These are phyloP conservation scores for Rambutsinella grinnellia DNA, from an alignment of 2,888 invertebrate species.

Conservation along the genomic window DNA sequence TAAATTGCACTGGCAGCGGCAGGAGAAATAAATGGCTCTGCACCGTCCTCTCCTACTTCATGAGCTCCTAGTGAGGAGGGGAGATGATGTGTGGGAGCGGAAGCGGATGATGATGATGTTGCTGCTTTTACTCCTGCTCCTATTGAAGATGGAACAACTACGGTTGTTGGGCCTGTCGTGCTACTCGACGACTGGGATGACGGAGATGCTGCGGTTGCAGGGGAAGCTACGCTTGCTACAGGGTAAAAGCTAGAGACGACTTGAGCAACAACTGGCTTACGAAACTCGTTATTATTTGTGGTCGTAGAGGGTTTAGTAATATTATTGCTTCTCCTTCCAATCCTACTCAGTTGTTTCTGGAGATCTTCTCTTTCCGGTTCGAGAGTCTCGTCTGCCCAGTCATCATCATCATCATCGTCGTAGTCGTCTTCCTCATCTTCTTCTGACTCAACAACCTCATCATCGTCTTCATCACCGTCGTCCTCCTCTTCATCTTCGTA, in stretches of 20 bases:
- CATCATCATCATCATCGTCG: constrained; percentile 46
- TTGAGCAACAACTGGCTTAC: constrained; percentile 51
- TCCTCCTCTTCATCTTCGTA: constrained; percentile 19
- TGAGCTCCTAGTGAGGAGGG: background rate
- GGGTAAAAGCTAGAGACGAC: constrained; percentile 50
- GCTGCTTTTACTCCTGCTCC: background rate
- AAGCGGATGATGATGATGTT: constrained; percentile 26
- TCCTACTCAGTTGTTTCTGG: too few species aligned
- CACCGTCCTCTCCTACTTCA: background rate
- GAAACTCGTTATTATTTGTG: constrained; percentile 8
- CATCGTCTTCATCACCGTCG: constrained; percentile 31
- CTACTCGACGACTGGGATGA: constrained; percentile 45
- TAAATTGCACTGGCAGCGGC: constrained; percentile 38
- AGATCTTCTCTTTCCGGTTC: constrained; percentile 53
- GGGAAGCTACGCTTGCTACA: constrained; percentile 36
- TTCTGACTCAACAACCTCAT: constrained; percentile 26
- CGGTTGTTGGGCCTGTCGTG: constrained; percentile 37
- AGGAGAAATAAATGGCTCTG: constrained; percentile 21
- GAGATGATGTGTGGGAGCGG: too few species aligned
- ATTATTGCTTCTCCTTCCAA: constrained; percentile 2
- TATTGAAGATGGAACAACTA: constrained; percentile 50
- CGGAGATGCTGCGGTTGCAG: constrained; percentile 39
- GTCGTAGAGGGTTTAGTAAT: constrained; percentile 34
- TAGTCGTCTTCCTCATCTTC: constrained; percentile 27
- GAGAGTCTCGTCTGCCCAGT: constrained; percentile 51